phyloP scores from a whole-genome alignment of 2,797 vertebrate species.

The Chaetophractus vellerosus region DNA sequence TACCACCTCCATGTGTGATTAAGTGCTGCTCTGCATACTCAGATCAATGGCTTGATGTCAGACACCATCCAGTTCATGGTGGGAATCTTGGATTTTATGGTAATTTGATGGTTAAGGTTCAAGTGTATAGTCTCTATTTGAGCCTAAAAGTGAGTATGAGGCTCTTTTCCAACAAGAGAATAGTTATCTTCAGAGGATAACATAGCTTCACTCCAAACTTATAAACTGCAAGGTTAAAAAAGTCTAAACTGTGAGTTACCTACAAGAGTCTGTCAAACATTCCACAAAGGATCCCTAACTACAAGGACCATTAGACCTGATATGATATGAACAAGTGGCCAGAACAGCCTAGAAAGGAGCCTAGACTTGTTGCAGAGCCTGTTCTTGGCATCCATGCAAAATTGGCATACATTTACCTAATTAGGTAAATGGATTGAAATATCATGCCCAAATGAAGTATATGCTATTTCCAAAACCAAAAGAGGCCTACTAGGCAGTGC shows the following conservation, averaged over 20 bases:
- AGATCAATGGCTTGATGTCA: neutral
- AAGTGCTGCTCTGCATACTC: neutral
- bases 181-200: neutral
- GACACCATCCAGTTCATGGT: neutral
- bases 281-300: neutral
- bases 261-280: neutral
- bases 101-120: neutral
- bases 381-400: neutral
- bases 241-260: neutral
- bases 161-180: neutral
- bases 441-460: neutral
- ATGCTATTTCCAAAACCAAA: neutral
- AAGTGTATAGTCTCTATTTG: neutral
- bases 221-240: neutral
- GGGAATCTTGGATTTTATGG: neutral
- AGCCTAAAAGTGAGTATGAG: neutral
- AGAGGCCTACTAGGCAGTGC: neutral
- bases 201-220: neutral
- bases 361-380: neutral
- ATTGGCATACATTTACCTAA: neutral
- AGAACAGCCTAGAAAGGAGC: neutral
- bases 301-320: neutral
- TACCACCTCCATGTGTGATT: neutral
- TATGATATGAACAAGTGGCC: neutral
- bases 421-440: neutral